phyloP scores from a whole-genome alignment of 2,113 vertebrate genomes.

The Sialia sialis region DNA sequence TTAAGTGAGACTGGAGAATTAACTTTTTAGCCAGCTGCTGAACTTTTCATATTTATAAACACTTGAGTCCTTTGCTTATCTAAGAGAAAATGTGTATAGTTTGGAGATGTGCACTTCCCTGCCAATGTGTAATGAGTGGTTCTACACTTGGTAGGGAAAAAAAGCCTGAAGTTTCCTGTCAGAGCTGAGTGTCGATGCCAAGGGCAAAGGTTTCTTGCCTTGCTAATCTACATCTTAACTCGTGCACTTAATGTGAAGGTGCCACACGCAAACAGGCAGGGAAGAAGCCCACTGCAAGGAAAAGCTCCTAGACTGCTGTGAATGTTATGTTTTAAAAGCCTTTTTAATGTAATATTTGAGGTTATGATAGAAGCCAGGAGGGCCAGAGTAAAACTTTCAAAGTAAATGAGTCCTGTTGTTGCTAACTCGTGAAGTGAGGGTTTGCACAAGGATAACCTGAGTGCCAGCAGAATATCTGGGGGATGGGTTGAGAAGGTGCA shows the following conservation, averaged over 20 bases:
- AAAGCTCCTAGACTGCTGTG: neutral
- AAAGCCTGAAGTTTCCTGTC: conserved; percentile 50
- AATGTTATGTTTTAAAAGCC: conserved; percentile 59
- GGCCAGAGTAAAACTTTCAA: conserved; percentile 49
- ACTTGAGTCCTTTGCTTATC: conserved; percentile 80
- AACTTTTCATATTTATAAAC: conserved; percentile 78
- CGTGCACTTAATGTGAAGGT: conserved; percentile 55
- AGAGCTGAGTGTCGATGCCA: conserved; percentile 40
- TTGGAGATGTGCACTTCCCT: conserved; percentile 69
- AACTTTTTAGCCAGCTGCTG: conserved; percentile 72
- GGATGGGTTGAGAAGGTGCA: conserved; percentile 22
- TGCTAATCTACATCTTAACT: conserved; percentile 62
- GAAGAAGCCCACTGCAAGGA: conserved; percentile 1
- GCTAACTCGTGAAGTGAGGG: neutral
- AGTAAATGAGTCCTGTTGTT: conserved; percentile 27
- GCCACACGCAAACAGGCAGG: conserved; percentile 23
- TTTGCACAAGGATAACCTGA: neutral
- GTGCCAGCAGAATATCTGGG: neutral
- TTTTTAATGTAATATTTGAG: conserved; percentile 54
- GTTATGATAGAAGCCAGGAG: conserved; percentile 64
- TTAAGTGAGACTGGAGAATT: conserved; percentile 65
- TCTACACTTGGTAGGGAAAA: conserved; percentile 20
- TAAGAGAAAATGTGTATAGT: conserved; percentile 73
- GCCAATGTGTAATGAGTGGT: conserved; percentile 61
- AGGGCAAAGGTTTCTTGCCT: conserved; percentile 62